Base-by-base conservation (phyloP, 1,140 invertebrate species). In the Cherax destructor region DNA sequence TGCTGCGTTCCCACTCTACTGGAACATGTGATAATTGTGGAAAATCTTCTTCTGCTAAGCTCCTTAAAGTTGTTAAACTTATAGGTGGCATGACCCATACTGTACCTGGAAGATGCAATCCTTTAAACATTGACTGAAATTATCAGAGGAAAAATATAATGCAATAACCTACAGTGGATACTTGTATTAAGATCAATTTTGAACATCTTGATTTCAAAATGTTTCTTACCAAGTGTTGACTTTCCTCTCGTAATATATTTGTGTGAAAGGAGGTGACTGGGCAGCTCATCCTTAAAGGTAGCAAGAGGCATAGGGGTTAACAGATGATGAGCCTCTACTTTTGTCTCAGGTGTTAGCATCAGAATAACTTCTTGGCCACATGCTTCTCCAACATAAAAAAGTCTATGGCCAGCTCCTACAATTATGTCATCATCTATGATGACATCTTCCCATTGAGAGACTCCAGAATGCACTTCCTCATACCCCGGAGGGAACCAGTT, bases 281-380 rank as follows among this genome's bases (percentile, higher is more conserved):
- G 96, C 50, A 97, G 96, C 90, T 96, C 94, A 93, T 97, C 97
- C 93, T 96, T 96, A 94, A 98, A 97, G 94, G 97, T 97, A 10
- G 96, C 96, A 56, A 97, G 95, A 7, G 97, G 96, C 89, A 95
- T 95, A 79, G 97, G 94, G 93, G 95, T 96, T 93, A 96, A 95
- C 10, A 95, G 76, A 95, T 95, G 49, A 95, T 95, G 84, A 95
- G 95, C 93, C 91, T 74, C 94, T 92, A 86, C 80, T 3, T 95
- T 95, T 7, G 95, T 95, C 92, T 97, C 96, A 91, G 96, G 96
- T 10, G 96, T 96, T 30, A 97, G 94, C 94, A 97, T 96, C 78
- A 97, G 93, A 3, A 96, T 97, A 0, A 97, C 96, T 79, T 96
- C 96, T 7, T 96, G 96, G 87, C 95, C 93, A 93, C 95, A 96